Base-by-base conservation (phyloP, 2,113 vertebrate genomes). In the Cynocephalus volans region DNA sequence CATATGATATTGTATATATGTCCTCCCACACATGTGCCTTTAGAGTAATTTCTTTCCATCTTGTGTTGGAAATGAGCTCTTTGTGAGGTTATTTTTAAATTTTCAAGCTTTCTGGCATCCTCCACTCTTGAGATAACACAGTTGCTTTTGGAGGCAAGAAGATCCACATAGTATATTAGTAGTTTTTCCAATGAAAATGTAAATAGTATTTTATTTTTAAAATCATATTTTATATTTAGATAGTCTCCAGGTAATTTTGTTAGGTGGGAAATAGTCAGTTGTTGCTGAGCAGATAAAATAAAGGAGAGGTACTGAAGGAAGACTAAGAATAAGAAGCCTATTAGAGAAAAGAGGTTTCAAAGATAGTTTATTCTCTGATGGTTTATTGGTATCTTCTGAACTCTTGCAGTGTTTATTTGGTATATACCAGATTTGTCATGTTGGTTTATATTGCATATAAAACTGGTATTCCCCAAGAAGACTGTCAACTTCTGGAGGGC, bases 51-150 rank as follows among this genome's bases (percentile, higher is more conserved):
- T 98, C 94, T 97, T 97, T 89, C 97, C 97, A 98, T 98, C 95
- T 97, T 96, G 83, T 96, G 72, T 97, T 97, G 96, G 96, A 97
- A 96, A 95, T 75, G 83, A 98, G 95, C 95, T 96, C 79, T 95
- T 97, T 95, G 95, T 98, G 95, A 97, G 65, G 96, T 92, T 98
- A 98, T 98, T 98, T 98, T 98, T 98, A 98, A 97, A 97, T 90
- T 87, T 96, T 97, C 60, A 95, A 95, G 97, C 95, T 97, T 97
- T 97, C 87, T 98, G 93, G 93, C 80, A 95, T 89, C 54, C 89
- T 98, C 88, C 94, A n/a, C 60, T 87, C 93, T 98, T 93, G 86
- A 97, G 98, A 95, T 97, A 97, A 96, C 96, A 95, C 92, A 97
- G 94, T 96, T 97, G 95, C 93, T 97, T 96, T 95, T 97, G 95